Base-by-base conservation (phyloP, 2,888 invertebrate genomes). In the Sesia apiformis region DNA sequence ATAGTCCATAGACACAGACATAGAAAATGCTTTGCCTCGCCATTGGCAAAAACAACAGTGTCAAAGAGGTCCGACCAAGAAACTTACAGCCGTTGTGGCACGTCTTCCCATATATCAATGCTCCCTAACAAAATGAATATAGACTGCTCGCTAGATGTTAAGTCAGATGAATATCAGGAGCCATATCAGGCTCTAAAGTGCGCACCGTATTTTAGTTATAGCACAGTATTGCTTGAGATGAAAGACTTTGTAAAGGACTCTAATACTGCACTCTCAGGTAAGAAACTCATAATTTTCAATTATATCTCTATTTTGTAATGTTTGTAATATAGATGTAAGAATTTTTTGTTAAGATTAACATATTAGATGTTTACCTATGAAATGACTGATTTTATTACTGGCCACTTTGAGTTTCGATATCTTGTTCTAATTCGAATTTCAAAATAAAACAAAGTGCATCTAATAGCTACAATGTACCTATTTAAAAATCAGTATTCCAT, bases 101-200 rank as follows among this genome's bases (percentile, higher is more conserved):
- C 90, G 1, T 90, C 91, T 1, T 84, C 85, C 60, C 68, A 67
- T 54, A 71, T 84, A 55, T 90, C 91, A 0, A 90, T 91, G 67
- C 64, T 91, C 64, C 91, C 90, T 0, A 85, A 84, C 57, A 91
- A 91, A 64, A 81, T 90, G 72, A 88, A 87, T 49, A 86, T 92
- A 73, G 91, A 91, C 61, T 90, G 91, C 66, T 87, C 90, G 53
- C 82, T 91, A 67, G 92, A 92, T 67, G 90, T 92, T 64, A 92
- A 92, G 73, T 91, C 93, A 51, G 93, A 93, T 70, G 94, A 94
- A 74, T 95, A 95, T 79, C 94, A 94, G 72, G 95, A 95, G 82
- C 95, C 95, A 49, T 94, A 94, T 78, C 94, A 94, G 79, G 93
- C 94, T 38, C 82, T 94, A 63, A 93, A 93, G 75, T 94, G 93